phyloP scores from a whole-genome alignment of 2,888 invertebrate genomes.

The Strigamia maritima region DNA sequence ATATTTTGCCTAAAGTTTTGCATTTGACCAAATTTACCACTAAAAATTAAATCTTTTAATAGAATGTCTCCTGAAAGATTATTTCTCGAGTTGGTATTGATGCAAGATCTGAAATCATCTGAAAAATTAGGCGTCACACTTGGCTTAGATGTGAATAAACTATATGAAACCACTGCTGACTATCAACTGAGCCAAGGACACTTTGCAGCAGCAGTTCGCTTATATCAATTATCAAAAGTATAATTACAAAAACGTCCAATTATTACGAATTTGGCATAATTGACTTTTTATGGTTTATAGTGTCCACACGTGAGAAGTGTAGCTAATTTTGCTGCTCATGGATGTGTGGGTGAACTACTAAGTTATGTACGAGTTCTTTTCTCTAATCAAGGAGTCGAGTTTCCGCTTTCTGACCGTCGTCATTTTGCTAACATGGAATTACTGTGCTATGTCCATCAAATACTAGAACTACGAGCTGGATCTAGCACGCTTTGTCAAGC shows the following conservation, averaged over 20 bases:
- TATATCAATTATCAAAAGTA: slow-evolving; percentile 78
- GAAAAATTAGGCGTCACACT: slow-evolving; percentile 61
- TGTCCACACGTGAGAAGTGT: slow-evolving; percentile 61
- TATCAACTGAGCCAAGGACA: slow-evolving; percentile 70
- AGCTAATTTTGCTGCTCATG: slow-evolving; percentile 62
- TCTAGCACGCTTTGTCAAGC: slow-evolving; percentile 43
- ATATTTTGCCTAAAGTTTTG: too few relatives aligned
- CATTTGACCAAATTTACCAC: too few relatives aligned
- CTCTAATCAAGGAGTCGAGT: slow-evolving; percentile 56
- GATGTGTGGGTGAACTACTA: slow-evolving; percentile 62
- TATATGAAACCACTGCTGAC: slow-evolving; percentile 75
- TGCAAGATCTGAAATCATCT: slow-evolving; percentile 59
- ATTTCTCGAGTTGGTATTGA: slow-evolving; percentile 60
- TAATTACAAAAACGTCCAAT: too few relatives aligned
- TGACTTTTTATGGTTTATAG: slow-evolving; percentile 48
- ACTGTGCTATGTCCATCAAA: slow-evolving; percentile 63
- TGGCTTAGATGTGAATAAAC: slow-evolving; percentile 63
- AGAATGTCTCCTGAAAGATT: slow-evolving; percentile 47
- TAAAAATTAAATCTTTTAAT: slow-evolving; percentile 47
- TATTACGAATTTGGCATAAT: too few relatives aligned
- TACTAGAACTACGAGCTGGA: slow-evolving; percentile 50
- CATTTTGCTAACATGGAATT: slow-evolving; percentile 66
- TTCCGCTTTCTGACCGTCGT: slow-evolving; percentile 59
- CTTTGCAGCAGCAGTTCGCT: slow-evolving; percentile 70
- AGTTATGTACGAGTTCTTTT: slow-evolving; percentile 60